phyloP scores from a whole-genome alignment of 2,888 invertebrate genomes.

The Celastrina argiolus region DNA sequence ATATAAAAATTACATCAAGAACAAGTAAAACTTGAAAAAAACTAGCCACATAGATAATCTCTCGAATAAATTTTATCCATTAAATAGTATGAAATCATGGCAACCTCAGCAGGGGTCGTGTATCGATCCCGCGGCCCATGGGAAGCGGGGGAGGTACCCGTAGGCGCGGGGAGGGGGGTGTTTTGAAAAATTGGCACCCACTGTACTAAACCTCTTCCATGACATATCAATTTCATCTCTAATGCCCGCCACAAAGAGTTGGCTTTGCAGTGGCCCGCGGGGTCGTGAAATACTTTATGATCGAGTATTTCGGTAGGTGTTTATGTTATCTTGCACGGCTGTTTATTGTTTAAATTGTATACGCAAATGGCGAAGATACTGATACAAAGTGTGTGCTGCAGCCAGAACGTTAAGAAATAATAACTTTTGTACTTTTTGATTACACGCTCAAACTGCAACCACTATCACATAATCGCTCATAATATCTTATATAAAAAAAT shows the following conservation, averaged over 20 bases:
- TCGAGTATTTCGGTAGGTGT: conserved; percentile 1
- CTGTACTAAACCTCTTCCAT: conserved; percentile 45
- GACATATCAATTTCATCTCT: conserved; percentile 33
- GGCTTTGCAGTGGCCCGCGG: conserved; percentile 29
- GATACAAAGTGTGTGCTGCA: not conserved
- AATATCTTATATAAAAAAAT: no score
- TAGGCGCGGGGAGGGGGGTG: conserved; percentile 54
- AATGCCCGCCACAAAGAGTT: conserved; percentile 28
- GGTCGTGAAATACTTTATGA: conserved; percentile 7
- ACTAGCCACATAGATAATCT: not conserved
- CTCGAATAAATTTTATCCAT: not conserved
- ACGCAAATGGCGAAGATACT: not conserved
- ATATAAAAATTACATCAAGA: not conserved
- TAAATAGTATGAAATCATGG: conserved; percentile 45
- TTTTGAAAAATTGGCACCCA: conserved; percentile 77
- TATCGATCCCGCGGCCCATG: conserved; percentile 72
- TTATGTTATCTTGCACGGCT: not conserved
- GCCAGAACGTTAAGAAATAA: not conserved
- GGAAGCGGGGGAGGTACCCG: conserved; percentile 64
- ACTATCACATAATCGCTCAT: no score
- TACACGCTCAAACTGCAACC: no score
- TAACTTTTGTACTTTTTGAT: no score
- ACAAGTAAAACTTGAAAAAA: not conserved
- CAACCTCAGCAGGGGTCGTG: conserved; percentile 58
- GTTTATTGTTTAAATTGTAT: not conserved